These are phyloP conservation scores for Apamea sordens DNA, from an alignment of 2,888 invertebrate genomes.

Conservation along the genomic window DNA sequence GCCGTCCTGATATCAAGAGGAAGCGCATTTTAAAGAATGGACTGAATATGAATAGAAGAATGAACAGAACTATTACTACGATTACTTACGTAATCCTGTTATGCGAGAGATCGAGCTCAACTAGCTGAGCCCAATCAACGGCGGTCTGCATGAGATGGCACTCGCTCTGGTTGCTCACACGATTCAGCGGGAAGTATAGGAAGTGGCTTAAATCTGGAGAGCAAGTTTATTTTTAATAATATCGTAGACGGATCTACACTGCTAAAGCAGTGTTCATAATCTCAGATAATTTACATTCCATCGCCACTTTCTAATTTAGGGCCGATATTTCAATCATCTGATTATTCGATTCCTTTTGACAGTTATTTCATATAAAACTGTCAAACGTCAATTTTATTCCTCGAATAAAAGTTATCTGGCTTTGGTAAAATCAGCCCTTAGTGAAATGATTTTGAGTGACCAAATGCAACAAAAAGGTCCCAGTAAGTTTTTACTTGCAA, in stretches of 20 bases:
- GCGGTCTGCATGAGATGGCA: conserved; percentile 72
- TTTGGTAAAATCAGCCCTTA: too few relatives aligned
- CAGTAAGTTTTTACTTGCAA: background rate
- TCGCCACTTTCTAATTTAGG: background rate
- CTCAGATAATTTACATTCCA: conserved; percentile 2
- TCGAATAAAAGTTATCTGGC: too few relatives aligned
- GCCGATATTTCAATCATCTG: too few relatives aligned
- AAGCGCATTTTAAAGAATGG: too few relatives aligned
- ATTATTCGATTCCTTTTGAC: too few relatives aligned
- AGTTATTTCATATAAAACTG: too few relatives aligned
- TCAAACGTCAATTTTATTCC: too few relatives aligned
- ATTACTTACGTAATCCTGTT: conserved; percentile 81
- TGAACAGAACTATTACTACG: too few relatives aligned
- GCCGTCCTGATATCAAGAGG: too few relatives aligned
- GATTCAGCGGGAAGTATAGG: conserved; percentile 82
- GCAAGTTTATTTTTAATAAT: background rate
- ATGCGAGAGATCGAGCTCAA: conserved; percentile 79
- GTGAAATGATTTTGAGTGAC: background rate
- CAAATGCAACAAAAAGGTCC: background rate
- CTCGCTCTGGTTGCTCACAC: conserved; percentile 77
- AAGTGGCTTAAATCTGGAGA: conserved; percentile 84
- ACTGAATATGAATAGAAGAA: too few relatives aligned
- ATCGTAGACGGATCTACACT: background rate
- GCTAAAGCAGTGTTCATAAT: background rate
- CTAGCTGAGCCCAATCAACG: conserved; percentile 75